Evolutionary conservation across 2,888 invertebrate genomes (phyloP).

Genomic region (Eumacrocentrus americanus): DNA sequence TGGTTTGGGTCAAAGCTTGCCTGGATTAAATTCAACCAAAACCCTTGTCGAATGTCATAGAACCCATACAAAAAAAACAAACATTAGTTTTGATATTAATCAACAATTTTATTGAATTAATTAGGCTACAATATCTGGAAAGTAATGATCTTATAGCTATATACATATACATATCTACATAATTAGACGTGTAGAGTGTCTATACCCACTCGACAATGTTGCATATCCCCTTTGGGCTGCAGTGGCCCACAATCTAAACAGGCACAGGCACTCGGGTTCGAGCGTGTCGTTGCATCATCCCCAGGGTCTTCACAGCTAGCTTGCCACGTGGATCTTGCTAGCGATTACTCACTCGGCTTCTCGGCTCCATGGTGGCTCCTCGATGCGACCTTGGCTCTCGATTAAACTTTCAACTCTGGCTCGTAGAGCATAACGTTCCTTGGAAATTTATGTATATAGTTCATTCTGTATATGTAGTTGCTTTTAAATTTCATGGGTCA

Average conservation of each 20-base stretch:
- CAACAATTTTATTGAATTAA: no score
- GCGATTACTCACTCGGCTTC: constrained; percentile 30
- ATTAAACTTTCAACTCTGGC: constrained; percentile 23
- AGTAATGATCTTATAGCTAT: neutral
- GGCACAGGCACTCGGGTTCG: constrained; percentile 10
- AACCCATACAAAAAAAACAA: neutral
- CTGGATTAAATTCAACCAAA: neutral
- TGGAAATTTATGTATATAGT: neutral
- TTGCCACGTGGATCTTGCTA: constrained; percentile 30
- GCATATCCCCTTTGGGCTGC: neutral
- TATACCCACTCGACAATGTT: neutral
- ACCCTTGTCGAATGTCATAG: neutral
- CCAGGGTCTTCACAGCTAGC: constrained; percentile 3
- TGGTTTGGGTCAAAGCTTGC: constrained; percentile 10
- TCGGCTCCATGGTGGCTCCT: neutral
- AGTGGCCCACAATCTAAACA: constrained; percentile 14
- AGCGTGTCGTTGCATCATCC: constrained; percentile 22
- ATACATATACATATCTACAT: neutral
- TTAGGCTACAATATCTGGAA: neutral
- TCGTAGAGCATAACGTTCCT: neutral
- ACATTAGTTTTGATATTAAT: neutral
- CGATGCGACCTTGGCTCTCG: constrained; percentile 24
- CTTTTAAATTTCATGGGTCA: no score
- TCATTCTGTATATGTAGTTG: neutral
- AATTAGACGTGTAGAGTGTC: neutral